Conservation (phyloP, 1,140 invertebrate genomes). For the Neodiprion pinetum region DNA sequence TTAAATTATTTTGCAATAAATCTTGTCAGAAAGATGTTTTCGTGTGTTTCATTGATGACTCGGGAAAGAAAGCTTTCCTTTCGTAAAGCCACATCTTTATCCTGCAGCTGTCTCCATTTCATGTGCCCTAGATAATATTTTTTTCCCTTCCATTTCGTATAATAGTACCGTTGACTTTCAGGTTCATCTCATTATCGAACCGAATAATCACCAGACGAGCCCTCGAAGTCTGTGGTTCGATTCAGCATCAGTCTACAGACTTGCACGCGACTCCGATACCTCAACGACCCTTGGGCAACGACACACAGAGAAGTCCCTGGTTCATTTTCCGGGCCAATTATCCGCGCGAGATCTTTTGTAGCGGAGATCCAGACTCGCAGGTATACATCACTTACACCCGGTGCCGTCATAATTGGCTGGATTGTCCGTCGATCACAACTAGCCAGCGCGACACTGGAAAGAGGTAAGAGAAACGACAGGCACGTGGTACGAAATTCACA, state of each 20-base stretch:
- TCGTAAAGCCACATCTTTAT: too few relatives aligned
- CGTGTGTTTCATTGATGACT: too few relatives aligned
- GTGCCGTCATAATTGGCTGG: not conserved
- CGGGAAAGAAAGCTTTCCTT: too few relatives aligned
- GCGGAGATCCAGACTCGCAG: not conserved
- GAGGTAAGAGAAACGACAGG: too few relatives aligned
- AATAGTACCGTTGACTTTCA: too few relatives aligned
- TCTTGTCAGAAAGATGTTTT: too few relatives aligned
- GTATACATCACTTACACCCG: not conserved
- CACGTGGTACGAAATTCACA: too few relatives aligned
- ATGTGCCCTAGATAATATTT: too few relatives aligned
- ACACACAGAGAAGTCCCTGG: not conserved
- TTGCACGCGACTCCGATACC: not conserved
- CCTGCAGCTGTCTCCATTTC: too few relatives aligned
- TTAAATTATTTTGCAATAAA: too few relatives aligned
- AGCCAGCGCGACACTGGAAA: not conserved
- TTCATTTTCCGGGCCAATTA: constrained; percentile 2
- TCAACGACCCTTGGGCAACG: not conserved
- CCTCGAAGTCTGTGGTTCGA: not conserved
- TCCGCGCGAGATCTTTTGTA: not conserved
- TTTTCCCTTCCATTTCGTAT: too few relatives aligned
- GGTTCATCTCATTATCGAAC: not conserved
- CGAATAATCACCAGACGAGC: not conserved
- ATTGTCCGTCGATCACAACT: not conserved
- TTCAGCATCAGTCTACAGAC: not conserved